These are phyloP conservation scores for Melinaea marsaeus DNA, from an alignment of 2,888 invertebrate genomes.

Conservation along the genomic window DNA sequence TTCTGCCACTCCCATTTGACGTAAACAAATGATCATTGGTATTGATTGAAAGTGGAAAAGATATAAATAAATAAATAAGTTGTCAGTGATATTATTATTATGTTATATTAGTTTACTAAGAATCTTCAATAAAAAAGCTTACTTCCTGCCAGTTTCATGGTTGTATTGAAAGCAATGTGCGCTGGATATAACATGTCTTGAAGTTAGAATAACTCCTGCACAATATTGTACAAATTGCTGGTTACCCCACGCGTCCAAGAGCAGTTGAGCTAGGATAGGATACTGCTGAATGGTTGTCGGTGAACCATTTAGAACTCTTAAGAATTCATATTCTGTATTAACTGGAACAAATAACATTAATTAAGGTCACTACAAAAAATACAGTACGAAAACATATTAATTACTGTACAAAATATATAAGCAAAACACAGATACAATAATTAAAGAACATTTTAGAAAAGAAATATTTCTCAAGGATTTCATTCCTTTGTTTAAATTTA, in stretches of 20 bases:
- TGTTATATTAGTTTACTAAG: background rate
- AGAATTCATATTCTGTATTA: conserved; percentile 39
- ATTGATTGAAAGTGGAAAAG: too few species aligned
- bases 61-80: too few species aligned
- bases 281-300: conserved; percentile 59
- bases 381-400: too few species aligned
- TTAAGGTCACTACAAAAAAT: too few species aligned
- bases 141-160: conserved; percentile 58
- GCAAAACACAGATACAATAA: too few species aligned
- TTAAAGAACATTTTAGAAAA: too few species aligned
- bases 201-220: conserved; percentile 65
- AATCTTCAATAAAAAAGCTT: conserved; percentile 35
- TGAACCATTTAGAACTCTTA: conserved; percentile 60
- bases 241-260: conserved; percentile 61
- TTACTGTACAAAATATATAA: too few species aligned
- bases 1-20: too few species aligned
- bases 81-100: background rate
- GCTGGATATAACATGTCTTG: conserved; percentile 61
- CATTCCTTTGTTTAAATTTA: too few species aligned
- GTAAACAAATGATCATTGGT: too few species aligned
- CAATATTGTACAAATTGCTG: conserved; percentile 61
- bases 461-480: too few species aligned
- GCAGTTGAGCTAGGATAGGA: conserved; percentile 60
- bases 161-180: conserved; percentile 69
- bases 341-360: conserved; percentile 39